Conservation (phyloP, 2,797 vertebrate genomes). For the Enteromius argenteus region DNA sequence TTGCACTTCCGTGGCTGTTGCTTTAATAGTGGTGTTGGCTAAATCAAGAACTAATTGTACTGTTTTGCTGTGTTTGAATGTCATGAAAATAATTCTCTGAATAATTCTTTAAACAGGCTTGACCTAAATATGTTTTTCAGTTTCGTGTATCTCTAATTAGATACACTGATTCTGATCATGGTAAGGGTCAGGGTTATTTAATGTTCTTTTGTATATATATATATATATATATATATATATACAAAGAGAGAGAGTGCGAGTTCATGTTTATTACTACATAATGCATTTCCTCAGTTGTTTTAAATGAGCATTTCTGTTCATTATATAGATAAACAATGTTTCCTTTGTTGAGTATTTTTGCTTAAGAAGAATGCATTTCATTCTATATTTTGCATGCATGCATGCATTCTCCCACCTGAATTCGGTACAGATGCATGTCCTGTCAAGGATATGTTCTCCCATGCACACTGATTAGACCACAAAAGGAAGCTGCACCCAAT, state of each 20-base stretch:
- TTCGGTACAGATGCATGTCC: not conserved
- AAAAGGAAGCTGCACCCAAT: not conserved
- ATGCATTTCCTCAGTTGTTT: not conserved
- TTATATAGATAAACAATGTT: not conserved
- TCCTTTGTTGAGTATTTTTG: not conserved
- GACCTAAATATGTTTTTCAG: not conserved
- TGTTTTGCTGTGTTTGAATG: not conserved
- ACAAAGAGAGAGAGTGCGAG: no score
- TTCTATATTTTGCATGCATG: not conserved
- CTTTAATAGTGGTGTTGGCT: not conserved
- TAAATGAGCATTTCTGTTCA: not conserved
- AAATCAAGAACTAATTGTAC: not conserved
- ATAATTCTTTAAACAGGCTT: not conserved
- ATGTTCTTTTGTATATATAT: no score
- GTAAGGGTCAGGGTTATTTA: no score
- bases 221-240: no score
- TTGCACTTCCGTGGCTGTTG: not conserved
- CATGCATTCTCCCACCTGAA: not conserved
- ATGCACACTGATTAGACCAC: constrained; percentile 12
- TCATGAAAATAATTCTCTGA: not conserved
- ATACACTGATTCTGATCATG: no score
- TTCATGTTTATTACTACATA: no score
- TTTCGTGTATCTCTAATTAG: not conserved
- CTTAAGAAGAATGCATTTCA: not conserved
- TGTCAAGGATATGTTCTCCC: not conserved